A percentile compares a stretch with the other conserved stretches of the same genome.
phyloP scores from a whole-genome alignment of 2,888 invertebrate genomes.

The Ennomos fuscantarius region DNA sequence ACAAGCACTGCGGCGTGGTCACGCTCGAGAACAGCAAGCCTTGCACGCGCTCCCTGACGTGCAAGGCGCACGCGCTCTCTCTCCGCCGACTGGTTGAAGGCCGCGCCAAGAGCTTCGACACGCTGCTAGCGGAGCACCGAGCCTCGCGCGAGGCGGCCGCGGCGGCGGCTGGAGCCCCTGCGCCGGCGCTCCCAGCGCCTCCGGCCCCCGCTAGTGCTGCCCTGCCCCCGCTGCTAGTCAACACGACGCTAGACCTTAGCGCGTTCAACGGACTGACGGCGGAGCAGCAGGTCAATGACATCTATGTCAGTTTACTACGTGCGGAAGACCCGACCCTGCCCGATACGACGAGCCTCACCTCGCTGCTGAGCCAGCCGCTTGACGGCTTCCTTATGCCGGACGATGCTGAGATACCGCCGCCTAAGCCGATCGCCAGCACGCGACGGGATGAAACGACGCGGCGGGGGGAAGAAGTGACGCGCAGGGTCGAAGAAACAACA shows the following conservation, averaged over 20 bases:
- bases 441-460: conserved; percentile 22
- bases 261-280: conserved; percentile 68
- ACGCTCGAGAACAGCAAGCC: conserved; percentile 88
- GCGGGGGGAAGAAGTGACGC: conserved; percentile 31
- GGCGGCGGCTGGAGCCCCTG: conserved; percentile 39
- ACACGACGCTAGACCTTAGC: conserved; percentile 66
- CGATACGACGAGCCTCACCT: conserved; percentile 68
- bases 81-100: conserved; percentile 89
- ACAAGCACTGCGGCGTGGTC: conserved; percentile 93
- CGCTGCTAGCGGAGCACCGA: conserved; percentile 89
- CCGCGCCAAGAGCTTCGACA: conserved; percentile 90
- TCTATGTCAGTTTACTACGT: conserved; percentile 70
- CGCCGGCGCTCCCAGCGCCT: conserved; percentile 39
- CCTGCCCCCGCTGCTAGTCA: conserved; percentile 71
- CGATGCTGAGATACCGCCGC: conserved; percentile 48
- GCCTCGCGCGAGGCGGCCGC: conserved; percentile 85
- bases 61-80: conserved; percentile 88
- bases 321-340: conserved; percentile 69
- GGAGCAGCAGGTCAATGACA: conserved; percentile 75
- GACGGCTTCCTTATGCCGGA: conserved; percentile 64
- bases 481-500: conserved; percentile 33
- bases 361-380: conserved; percentile 68
- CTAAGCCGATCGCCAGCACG: conserved; percentile 44
- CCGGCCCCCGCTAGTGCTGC: conserved; percentile 40
- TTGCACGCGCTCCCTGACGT: conserved; percentile 92